A percentile compares a stretch with the other conserved stretches of the same genome.
These are phyloP conservation scores for Periophthalmus magnuspinnatus DNA, from an alignment of 2,797 vertebrate species.

Conservation along the genomic window DNA sequence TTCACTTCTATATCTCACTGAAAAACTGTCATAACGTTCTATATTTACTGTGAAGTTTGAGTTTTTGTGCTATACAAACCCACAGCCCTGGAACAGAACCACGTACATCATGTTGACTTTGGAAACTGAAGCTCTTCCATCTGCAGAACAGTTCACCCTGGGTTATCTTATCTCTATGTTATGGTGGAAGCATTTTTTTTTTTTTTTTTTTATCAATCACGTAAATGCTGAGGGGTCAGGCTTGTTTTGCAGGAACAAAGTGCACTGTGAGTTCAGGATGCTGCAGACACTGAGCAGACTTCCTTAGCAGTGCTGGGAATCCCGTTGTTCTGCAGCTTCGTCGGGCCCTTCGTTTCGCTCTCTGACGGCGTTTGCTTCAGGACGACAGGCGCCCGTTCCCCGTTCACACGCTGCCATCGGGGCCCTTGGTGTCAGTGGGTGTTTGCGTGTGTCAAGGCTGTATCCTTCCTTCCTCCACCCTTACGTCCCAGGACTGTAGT, in stretches of 20 bases:
- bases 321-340: slow-evolving; percentile 53
- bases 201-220: slow-evolving; percentile 39
- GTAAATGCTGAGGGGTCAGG: slow-evolving; percentile 25
- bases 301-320: slow-evolving; percentile 53
- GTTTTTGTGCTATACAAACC: background rate
- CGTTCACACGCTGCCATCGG: slow-evolving; percentile 67
- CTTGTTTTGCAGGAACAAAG: slow-evolving; percentile 62
- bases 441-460: slow-evolving; percentile 28
- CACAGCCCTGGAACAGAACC: slow-evolving; percentile 27
- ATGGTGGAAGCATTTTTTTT: slow-evolving; percentile 25
- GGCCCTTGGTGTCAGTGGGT: slow-evolving; percentile 26
- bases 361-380: slow-evolving; percentile 11
- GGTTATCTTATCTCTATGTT: slow-evolving; percentile 58
- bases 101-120: slow-evolving; percentile 58
- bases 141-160: slow-evolving; percentile 53
- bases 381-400: slow-evolving; percentile 62
- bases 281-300: slow-evolving; percentile 58
- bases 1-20: background rate
- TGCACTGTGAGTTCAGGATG: slow-evolving; percentile 65
- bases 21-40: background rate
- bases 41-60: background rate
- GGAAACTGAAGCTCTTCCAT: slow-evolving; percentile 45
- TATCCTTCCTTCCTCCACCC: slow-evolving; percentile 66
- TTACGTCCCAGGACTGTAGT: slow-evolving; percentile 67
- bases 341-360: slow-evolving; percentile 54